phyloP scores from a whole-genome alignment of 2,888 invertebrate species.

The Rhimphoctona megacephalus region DNA sequence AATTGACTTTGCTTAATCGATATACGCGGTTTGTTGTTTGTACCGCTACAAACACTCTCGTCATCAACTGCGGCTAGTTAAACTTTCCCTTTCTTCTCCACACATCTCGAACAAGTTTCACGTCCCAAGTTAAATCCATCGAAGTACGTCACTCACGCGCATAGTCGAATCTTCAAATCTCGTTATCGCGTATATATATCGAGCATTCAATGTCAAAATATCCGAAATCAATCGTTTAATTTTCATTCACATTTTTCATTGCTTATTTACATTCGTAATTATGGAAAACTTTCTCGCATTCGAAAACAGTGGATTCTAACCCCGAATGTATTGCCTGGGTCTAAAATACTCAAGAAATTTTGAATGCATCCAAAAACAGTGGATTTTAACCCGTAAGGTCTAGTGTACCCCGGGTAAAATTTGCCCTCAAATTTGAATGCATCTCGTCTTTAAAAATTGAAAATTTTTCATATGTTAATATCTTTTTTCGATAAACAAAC shows the following conservation, averaged over 20 bases:
- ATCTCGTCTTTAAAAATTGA: no score
- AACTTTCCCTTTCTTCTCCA: conserved; percentile 24
- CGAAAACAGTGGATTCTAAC: not conserved
- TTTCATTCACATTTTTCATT: not conserved
- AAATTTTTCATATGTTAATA: no score
- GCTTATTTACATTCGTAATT: not conserved
- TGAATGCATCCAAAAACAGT: no score
- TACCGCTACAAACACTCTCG: conserved; percentile 21
- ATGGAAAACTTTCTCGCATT: not conserved
- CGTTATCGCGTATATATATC: not conserved
- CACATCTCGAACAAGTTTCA: conserved; percentile 21
- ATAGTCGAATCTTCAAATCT: conserved; percentile 5
- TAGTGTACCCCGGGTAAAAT: no score
- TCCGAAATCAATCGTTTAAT: not conserved
- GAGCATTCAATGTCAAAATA: not conserved
- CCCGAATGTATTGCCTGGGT: not conserved
- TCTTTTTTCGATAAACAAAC: no score
- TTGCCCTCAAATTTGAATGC: no score
- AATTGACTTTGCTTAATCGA: conserved; percentile 3
- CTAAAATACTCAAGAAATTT: not conserved
- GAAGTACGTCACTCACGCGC: conserved; percentile 16
- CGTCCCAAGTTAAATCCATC: conserved; percentile 11
- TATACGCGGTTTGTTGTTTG: conserved; percentile 10
- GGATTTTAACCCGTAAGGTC: no score
- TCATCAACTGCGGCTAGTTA: not conserved